Evolutionary conservation across 1,140 invertebrate species (phyloP), one percentile per base, ranked within the genome.

Genomic region (Zaprionus taronus): DNA sequence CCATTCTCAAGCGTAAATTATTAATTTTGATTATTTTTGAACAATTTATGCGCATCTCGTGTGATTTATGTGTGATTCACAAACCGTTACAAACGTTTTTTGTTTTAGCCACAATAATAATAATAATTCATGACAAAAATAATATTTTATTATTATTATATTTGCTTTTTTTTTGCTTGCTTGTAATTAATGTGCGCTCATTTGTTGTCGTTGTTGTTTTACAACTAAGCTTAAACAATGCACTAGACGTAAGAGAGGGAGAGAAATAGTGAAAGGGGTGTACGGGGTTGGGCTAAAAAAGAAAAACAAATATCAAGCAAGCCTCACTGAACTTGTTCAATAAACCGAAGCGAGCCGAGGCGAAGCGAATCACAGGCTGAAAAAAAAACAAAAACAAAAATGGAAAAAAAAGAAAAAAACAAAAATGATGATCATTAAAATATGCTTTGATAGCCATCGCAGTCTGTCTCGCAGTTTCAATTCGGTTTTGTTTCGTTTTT

Each of bases 61-160:
- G 28, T 90, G 81, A 89, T 89, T 81, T 81, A 89, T 81, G 84
- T 55, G 56, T 34, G 44, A 66, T 71, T 79, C 67, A 74, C 56
- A 84, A 81, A 72, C 85, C 85, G 85, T 89, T 89, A 89, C 85
- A 81, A n/a, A n/a, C n/a, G 63, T 90, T 89, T 72, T 83, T 84
- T 76, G 70, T 89, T 81, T 81, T 61, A 61, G 47, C 34, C 15
- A 55, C 67, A 76, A 70, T 61, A 58, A 83, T 77, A 70, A 83
- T 72, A 62, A 66, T 70, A 64, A 72, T 61, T 47, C 17, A 49
- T 58, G 58, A 63, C 55, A 38, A 66, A 64, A 73, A 77, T 66
- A 66, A 69, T 75, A 60, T 63, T 67, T 65, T 51, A 2, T 4
- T 34, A 49, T 74, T 69, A 72, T 57, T 72, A 77, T 61, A 49